A percentile compares a stretch with the other conserved stretches of the same genome.
Evolutionary conservation across 1,140 invertebrate species (phyloP).

Genomic region (Grapholita molesta): DNA sequence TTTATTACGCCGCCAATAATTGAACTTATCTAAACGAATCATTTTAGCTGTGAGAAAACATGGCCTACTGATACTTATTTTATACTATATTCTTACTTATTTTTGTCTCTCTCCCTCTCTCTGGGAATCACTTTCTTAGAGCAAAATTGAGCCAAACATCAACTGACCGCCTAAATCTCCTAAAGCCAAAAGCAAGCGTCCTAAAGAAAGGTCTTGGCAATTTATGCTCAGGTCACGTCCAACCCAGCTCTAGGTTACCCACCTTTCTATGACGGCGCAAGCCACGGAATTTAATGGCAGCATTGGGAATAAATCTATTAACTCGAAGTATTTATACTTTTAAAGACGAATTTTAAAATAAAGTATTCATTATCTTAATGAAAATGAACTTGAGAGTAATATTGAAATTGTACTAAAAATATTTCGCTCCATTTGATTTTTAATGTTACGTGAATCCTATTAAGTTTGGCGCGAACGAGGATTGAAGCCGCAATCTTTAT

Average conservation of each 20-base stretch:
- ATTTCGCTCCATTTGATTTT: not conserved
- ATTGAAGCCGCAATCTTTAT: not conserved
- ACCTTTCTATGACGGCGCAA: not conserved
- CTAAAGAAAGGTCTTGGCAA: not conserved
- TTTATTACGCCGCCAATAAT: too few species aligned
- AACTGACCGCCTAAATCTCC: not conserved
- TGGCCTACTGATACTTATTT: too few species aligned
- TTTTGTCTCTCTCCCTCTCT: not conserved
- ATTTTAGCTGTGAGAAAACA: too few species aligned
- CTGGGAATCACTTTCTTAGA: not conserved
- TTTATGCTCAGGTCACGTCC: not conserved
- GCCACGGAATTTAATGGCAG: not conserved
- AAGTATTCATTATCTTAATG: too few species aligned
- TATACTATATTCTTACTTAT: too few species aligned
- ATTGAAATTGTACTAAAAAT: not conserved
- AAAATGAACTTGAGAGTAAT: too few species aligned
- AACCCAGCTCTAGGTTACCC: not conserved
- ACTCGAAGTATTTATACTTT: not conserved
- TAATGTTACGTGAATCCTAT: not conserved
- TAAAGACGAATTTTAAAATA: not conserved
- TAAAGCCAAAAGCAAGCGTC: not conserved
- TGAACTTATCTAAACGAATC: too few species aligned
- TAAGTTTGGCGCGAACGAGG: not conserved
- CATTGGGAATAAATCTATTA: not conserved
- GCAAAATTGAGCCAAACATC: not conserved